Base-by-base conservation (phyloP, 35 echinoderm and acorn worm genomes). In the Diadema setosum region DNA sequence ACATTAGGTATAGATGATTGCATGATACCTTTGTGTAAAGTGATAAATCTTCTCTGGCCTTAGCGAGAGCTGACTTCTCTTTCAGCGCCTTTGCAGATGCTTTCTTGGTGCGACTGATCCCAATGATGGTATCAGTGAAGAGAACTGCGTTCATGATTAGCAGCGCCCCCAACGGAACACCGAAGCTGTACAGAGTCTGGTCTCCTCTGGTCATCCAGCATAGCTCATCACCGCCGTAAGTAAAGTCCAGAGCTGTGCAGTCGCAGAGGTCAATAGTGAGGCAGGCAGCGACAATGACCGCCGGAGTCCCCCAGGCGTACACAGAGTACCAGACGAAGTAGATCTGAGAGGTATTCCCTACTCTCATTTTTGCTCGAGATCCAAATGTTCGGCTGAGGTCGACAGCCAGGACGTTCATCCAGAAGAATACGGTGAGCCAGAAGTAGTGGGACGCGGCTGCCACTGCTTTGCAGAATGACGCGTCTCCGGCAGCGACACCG, bases 341-440 rank as follows among this genome's bases (percentile, higher is more conserved):
- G 12, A 25, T 78, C 11, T 59, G 74, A n/a, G 42, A 37, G 29
- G 42, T 65, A 30, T 23, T 81, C 15, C 20, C 39, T 12, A 75
- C 30, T 12, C 46, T 6, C 43, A 83, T n/a, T n/a, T 64, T 92
- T 17, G 46, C 84, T 33, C 41, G 46, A 30, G 65, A 34, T n/a
- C 83, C 84, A 63, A 92, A 92, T 11, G 90, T 92, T 5, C 84
- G 61, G 52, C 69, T 43, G 2, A 92, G 56, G 61, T 92, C 90
- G 21, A 92, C 40, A 44, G 90, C 83, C 1, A 90, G 58, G 2
- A 63, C 44, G 36, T 90, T 90, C 88, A 90, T 90, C 88, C 88
- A 90, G 59, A 90, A 90, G 88, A 90, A 90, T 2, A 65, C 43
- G 3, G 88, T 11, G 40, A 90, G 81, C 88, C 88, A 90, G 81